These are phyloP conservation scores for Frankliniella fusca DNA, from an alignment of 2,888 invertebrate genomes.

Conservation along the genomic window DNA sequence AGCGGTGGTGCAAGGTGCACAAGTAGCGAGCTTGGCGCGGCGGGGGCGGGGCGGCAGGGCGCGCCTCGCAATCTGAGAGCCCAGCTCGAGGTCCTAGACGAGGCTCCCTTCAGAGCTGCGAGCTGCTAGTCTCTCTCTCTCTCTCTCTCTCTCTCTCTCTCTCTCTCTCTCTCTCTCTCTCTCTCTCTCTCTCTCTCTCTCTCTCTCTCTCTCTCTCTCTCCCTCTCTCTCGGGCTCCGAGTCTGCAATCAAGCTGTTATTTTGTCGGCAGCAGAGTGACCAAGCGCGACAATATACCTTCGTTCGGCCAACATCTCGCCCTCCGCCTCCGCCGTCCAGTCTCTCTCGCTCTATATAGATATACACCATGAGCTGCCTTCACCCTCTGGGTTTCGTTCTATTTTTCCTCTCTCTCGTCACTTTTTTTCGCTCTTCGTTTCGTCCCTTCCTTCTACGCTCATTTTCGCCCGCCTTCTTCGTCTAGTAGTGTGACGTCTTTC, in stretches of 20 bases:
- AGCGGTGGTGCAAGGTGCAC: too few relatives aligned
- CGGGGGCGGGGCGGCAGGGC: too few relatives aligned
- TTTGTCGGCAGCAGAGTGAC: neutral
- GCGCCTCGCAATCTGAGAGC: too few relatives aligned
- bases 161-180: too few relatives aligned
- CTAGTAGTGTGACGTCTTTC: neutral
- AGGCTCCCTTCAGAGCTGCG: too few relatives aligned
- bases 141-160: neutral
- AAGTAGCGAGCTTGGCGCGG: too few relatives aligned
- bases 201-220: neutral
- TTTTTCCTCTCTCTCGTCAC: neutral
- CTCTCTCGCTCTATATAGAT: neutral
- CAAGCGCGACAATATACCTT: conserved; percentile 8
- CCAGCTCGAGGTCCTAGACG: neutral
- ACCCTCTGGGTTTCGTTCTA: too few relatives aligned
- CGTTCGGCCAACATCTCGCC: neutral
- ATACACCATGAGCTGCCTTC: too few relatives aligned
- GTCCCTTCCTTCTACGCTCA: neutral
- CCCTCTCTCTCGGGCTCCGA: neutral
- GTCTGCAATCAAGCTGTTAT: conserved; percentile 12
- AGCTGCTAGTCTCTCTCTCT: neutral
- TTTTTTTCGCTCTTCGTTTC: neutral
- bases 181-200: neutral
- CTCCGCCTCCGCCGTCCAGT: neutral
- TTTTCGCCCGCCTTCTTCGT: neutral